A percentile compares a stretch with the other conserved stretches of the same genome.
phyloP scores from a whole-genome alignment of 2,113 vertebrate genomes.

The Mus pahari region DNA sequence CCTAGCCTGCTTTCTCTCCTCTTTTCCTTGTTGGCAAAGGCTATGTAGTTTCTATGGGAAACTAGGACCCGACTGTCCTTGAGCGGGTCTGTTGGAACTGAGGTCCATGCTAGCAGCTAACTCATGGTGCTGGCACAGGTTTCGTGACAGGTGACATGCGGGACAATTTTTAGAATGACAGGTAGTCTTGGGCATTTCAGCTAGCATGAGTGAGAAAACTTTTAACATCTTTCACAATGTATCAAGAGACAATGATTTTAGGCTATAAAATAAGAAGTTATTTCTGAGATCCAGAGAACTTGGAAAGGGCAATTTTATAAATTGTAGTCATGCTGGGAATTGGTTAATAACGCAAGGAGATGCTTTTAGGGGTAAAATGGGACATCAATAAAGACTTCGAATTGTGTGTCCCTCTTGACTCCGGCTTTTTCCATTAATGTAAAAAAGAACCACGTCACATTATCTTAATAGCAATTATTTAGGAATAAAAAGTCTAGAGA shows the following conservation, averaged over 20 bases:
- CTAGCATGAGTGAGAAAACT: background rate
- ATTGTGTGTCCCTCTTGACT: background rate
- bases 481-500: background rate
- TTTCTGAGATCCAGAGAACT: slow-evolving; percentile 23
- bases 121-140: background rate
- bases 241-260: background rate
- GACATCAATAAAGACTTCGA: slow-evolving; percentile 31
- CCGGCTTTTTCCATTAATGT: background rate
- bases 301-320: slow-evolving; percentile 18
- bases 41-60: background rate
- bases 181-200: background rate
- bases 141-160: background rate
- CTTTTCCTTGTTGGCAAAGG: background rate
- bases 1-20: background rate
- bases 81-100: background rate
- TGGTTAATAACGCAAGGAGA: background rate
- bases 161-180: background rate
- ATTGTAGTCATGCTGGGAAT: slow-evolving; percentile 10
- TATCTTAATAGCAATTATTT: background rate
- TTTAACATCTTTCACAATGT: background rate
- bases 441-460: background rate
- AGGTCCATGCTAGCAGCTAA: background rate
- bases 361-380: background rate
- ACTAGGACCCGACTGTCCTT: background rate
- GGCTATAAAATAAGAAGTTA: background rate